Evolutionary conservation across 2,113 vertebrate genomes (phyloP), one percentile per base, ranked within the genome.

Genomic region (Paraplagusia blochii): DNA sequence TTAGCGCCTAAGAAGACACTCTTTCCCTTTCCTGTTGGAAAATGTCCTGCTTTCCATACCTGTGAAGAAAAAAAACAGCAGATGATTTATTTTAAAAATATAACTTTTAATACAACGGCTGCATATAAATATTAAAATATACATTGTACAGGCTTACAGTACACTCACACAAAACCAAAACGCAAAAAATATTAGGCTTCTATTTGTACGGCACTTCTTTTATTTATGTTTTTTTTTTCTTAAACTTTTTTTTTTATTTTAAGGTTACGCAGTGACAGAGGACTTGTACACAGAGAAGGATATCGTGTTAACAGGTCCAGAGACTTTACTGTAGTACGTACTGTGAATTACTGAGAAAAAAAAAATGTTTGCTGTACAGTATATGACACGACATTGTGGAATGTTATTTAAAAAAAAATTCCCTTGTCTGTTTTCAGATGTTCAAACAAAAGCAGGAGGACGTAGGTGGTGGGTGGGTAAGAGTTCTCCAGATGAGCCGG

Each of bases 41-140:
- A 11, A 40, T 10, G 4, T 39, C 38, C 10, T 39, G 1, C 10
- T 39, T 12, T 11, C 10, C 7, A 12, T 12, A 11, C 38, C n/a
- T n/a, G 10, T 4, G 44, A 8, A 57, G 35, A 58, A 45, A 22
- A 1, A 44, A 44, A 17, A 53, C 39, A 11, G 9, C 1, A 4
- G 2, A 2, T 9, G 0, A 0, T 4, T 65, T 74, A 80, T 87
- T 86, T 88, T 82, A 89, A 87, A 88, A 90, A 89, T 88, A 89
- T 88, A 89, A 86, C 88, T 74, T 88, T 90, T 88, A 89, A 87
- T 88, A 88, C 85, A 88, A 89, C 85, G 85, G 87, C 85, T 88
- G 88, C 87, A 83, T 90, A 89, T 90, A 90, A 90, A 90, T 90
- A 90, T 87, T 90, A 88, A 89, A 90, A 89, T 90, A 88, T 85